Percentiles rank a stretch among this genome's conserved stretches.
Evolutionary conservation across 2,888 invertebrate genomes (phyloP).

Genomic region (Drosophila helvetica): DNA sequence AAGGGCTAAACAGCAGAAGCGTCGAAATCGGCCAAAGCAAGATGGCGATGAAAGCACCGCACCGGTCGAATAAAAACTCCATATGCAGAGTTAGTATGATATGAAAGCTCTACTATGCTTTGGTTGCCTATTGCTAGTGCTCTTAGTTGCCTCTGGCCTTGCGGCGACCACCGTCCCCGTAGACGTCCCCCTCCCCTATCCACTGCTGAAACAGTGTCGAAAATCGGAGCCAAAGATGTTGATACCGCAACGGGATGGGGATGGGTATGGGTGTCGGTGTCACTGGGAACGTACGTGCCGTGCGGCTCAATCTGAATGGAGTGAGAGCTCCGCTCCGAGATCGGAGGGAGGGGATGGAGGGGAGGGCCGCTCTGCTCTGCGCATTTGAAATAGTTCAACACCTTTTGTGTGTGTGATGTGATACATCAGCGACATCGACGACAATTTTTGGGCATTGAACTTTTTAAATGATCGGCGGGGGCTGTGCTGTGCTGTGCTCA

Average conservation of each 20-base stretch:
- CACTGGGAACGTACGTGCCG: conserved; percentile 12
- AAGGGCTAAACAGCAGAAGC: too few species aligned
- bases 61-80: background rate
- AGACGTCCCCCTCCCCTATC: too few species aligned
- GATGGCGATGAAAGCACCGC: background rate
- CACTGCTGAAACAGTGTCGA: conserved; percentile 3
- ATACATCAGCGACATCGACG: conserved; percentile 19
- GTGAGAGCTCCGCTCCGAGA: background rate
- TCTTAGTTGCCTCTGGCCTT: background rate
- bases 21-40: background rate
- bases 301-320: background rate
- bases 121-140: background rate
- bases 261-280: conserved; percentile 5
- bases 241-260: conserved; percentile 3
- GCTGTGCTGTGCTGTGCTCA: conserved; percentile 54
- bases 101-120: too few species aligned
- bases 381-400: conserved; percentile 67
- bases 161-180: too few species aligned
- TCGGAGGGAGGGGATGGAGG: conserved; percentile 9
- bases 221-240: conserved; percentile 1
- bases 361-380: conserved; percentile 33
- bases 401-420: conserved; percentile 51
- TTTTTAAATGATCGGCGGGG: conserved; percentile 47
- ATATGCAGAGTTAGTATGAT: background rate
- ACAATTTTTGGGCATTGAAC: conserved; percentile 67